Evolutionary conservation across 2,113 vertebrate species (phyloP).

Genomic region (Thalassarche chlororhynchos): DNA sequence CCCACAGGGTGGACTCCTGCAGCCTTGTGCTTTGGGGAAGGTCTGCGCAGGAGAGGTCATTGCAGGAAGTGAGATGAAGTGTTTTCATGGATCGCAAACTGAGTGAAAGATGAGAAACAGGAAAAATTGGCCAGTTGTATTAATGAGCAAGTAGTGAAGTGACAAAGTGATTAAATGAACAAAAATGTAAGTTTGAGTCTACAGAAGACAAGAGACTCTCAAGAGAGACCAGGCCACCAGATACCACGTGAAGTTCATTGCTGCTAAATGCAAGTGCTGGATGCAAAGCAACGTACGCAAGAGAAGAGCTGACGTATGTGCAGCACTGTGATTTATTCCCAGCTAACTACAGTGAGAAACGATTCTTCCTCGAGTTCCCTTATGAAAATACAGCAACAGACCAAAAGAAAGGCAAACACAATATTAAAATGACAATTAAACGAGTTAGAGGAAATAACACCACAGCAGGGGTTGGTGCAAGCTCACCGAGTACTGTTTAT

Average conservation of each 20-base stretch:
- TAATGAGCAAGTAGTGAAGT: not conserved
- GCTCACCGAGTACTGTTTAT: fast-evolving
- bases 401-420: not conserved
- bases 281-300: not conserved
- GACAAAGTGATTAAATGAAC: not conserved
- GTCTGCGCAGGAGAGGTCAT: not conserved
- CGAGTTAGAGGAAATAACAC: not conserved
- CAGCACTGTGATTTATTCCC: no score
- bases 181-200: not conserved
- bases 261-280: not conserved
- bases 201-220: not conserved
- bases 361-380: not conserved
- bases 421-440: not conserved
- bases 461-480: not conserved
- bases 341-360: not conserved
- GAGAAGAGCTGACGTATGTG: not conserved
- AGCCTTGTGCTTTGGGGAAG: not conserved
- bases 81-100: no score
- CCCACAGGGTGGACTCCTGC: fast-evolving
- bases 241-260: fast-evolving
- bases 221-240: not conserved
- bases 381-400: not conserved
- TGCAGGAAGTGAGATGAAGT: not conserved
- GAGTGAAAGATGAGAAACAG: not conserved
- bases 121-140: not conserved